Percentiles rank a stretch among this genome's conserved stretches.
phyloP scores from a whole-genome alignment of 2,797 vertebrate genomes.

The Tapera naevia region DNA sequence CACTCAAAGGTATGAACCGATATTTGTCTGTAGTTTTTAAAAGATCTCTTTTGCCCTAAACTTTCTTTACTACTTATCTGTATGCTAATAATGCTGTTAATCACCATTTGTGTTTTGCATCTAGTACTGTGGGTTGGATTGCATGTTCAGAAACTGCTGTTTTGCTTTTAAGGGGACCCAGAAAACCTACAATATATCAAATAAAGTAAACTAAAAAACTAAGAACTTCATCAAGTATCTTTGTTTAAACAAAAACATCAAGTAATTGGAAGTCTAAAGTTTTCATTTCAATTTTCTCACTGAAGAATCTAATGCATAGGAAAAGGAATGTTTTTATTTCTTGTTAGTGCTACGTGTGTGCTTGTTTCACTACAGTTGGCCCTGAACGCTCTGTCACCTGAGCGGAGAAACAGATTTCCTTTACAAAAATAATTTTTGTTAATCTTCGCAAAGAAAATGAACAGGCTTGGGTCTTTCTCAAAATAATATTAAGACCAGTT shows the following conservation, averaged over 20 bases:
- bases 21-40: not conserved
- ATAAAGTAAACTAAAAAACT: not conserved
- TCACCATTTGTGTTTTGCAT: not conserved
- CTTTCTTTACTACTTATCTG: not conserved
- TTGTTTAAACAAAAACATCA: not conserved
- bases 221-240: not conserved
- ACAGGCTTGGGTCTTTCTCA: not conserved
- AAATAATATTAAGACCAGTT: not conserved
- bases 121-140: not conserved
- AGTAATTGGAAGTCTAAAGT: not conserved
- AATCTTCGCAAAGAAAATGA: not conserved
- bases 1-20: slow-evolving; percentile 81
- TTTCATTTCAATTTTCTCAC: not conserved
- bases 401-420: slow-evolving; percentile 1
- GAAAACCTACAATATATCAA: not conserved
- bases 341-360: not conserved
- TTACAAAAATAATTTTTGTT: not conserved
- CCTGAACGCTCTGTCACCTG: not conserved
- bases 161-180: not conserved
- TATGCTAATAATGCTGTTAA: not conserved
- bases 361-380: not conserved
- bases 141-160: not conserved
- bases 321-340: not conserved
- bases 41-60: not conserved
- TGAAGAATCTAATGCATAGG: not conserved